A percentile compares a stretch with the other conserved stretches of the same genome.
Evolutionary conservation across 2,888 invertebrate genomes (phyloP).

Genomic region (Caenorhabditis sulstoni): DNA sequence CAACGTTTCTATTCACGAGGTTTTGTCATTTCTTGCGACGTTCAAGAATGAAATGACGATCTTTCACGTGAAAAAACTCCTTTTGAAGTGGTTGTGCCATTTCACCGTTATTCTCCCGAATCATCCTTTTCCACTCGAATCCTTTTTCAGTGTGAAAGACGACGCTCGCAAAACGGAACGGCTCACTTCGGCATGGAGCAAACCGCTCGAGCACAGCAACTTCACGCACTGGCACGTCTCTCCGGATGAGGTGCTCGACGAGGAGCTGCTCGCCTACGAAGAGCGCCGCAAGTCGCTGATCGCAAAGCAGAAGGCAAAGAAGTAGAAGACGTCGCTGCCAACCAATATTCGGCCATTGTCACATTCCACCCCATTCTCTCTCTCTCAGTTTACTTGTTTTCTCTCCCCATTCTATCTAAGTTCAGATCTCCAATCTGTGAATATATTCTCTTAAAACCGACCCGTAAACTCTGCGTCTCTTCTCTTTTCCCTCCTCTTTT

Average conservation of each 20-base stretch:
- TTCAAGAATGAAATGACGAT: too few species aligned
- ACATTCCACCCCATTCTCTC: too few species aligned
- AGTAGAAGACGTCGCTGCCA: too few species aligned
- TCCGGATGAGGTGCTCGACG: slow-evolving; percentile 51
- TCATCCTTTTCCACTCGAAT: neutral
- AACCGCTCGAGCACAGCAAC: slow-evolving; percentile 57
- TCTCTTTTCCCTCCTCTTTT: slow-evolving; percentile 8
- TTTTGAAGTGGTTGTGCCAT: neutral
- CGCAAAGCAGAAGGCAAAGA: slow-evolving; percentile 27
- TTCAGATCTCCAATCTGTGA: neutral
- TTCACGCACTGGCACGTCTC: slow-evolving; percentile 59
- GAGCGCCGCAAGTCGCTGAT: slow-evolving; percentile 61
- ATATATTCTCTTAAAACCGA: slow-evolving; percentile 6
- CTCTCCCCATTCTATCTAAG: too few species aligned
- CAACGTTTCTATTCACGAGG: too few species aligned
- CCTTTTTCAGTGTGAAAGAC: slow-evolving; percentile 52
- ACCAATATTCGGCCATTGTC: too few species aligned
- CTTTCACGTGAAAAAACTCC: too few species aligned
- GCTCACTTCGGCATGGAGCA: slow-evolving; percentile 59
- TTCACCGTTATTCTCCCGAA: neutral
- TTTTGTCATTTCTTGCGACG: too few species aligned
- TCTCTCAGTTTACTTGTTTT: too few species aligned
- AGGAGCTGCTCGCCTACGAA: slow-evolving; percentile 69
- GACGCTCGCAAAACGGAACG: slow-evolving; percentile 53
- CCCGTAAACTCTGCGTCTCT: slow-evolving; percentile 16